Percentiles rank a stretch among this genome's conserved stretches.
Evolutionary conservation across 1,140 invertebrate species (phyloP).

Genomic region (Pectinophora gossypiella): DNA sequence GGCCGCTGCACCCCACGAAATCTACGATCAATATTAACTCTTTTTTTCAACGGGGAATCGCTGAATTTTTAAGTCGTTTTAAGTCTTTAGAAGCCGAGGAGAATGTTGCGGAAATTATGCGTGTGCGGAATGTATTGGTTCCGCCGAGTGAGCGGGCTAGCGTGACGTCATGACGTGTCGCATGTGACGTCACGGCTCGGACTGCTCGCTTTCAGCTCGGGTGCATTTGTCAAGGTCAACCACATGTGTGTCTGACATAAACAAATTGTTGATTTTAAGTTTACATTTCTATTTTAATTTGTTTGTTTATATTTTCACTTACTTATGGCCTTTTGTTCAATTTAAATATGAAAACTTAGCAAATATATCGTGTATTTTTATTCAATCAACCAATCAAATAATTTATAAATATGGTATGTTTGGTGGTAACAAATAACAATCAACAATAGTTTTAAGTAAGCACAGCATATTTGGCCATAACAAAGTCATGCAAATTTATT

Average conservation of each 20-base stretch:
- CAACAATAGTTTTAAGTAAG: too few relatives aligned
- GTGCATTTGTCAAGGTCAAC: constrained; percentile 55
- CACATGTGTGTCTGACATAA: constrained; percentile 48
- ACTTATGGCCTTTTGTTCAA: too few relatives aligned
- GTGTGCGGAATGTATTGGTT: constrained; percentile 25
- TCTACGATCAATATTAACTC: constrained; percentile 77
- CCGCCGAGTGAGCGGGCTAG: constrained; percentile 9
- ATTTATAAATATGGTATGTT: too few relatives aligned
- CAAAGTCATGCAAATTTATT: too few relatives aligned
- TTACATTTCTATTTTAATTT: constrained; percentile 1
- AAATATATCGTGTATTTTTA: too few relatives aligned
- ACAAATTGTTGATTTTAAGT: constrained; percentile 4
- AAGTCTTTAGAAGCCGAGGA: constrained; percentile 18
- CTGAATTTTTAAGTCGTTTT: constrained; percentile 69
- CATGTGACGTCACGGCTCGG: constrained; percentile 3
- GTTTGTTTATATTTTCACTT: too few relatives aligned
- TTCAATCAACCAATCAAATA: too few relatives aligned
- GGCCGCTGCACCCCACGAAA: constrained; percentile 74
- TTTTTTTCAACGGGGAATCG: constrained; percentile 72
- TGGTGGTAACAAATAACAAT: too few relatives aligned
- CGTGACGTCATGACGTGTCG: background rate
- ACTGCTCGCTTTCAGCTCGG: constrained; percentile 18
- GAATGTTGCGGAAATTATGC: constrained; percentile 25
- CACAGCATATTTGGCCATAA: too few relatives aligned
- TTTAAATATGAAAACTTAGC: too few relatives aligned